Conservation (phyloP, 2,888 invertebrate species). For the Helicoverpa assulta region DNA sequence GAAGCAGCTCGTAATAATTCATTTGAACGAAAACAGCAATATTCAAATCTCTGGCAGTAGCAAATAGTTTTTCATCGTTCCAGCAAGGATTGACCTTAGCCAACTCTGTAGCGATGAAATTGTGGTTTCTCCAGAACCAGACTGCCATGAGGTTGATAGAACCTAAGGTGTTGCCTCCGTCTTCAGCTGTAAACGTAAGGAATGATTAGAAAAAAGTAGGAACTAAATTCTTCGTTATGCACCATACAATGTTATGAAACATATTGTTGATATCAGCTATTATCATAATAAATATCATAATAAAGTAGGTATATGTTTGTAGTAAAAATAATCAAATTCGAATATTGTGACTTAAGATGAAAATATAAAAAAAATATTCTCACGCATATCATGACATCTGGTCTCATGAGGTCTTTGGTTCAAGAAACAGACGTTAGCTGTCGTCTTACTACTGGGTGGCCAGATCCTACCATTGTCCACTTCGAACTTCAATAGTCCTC, state of each 20-base stretch:
- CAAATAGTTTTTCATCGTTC: slow-evolving; percentile 72
- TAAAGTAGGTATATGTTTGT: too few relatives aligned
- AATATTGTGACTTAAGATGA: too few relatives aligned
- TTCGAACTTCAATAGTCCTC: slow-evolving; percentile 71
- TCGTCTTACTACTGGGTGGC: slow-evolving; percentile 69
- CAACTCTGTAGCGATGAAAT: slow-evolving; percentile 68
- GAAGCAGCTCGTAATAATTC: slow-evolving; percentile 71
- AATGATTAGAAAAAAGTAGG: too few relatives aligned
- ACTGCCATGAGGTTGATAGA: slow-evolving; percentile 69
- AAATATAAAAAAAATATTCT: too few relatives aligned
- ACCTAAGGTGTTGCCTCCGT: slow-evolving; percentile 65
- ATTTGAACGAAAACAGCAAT: slow-evolving; percentile 71
- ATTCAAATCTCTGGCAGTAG: slow-evolving; percentile 73
- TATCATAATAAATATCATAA: too few relatives aligned
- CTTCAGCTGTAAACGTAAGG: slow-evolving; percentile 65
- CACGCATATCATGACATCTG: slow-evolving; percentile 69
- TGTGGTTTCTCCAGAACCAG: slow-evolving; percentile 76
- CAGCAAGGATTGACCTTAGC: slow-evolving; percentile 73
- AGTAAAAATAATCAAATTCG: too few relatives aligned
- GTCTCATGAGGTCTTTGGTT: slow-evolving; percentile 65
- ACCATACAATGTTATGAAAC: too few relatives aligned
- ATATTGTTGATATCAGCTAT: too few relatives aligned
- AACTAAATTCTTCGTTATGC: too few relatives aligned
- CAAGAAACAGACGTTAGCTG: slow-evolving; percentile 60
- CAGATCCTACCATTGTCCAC: slow-evolving; percentile 70